These are phyloP conservation scores for Wasmannia auropunctata DNA, from an alignment of 1,140 invertebrate genomes.

Conservation along the genomic window DNA sequence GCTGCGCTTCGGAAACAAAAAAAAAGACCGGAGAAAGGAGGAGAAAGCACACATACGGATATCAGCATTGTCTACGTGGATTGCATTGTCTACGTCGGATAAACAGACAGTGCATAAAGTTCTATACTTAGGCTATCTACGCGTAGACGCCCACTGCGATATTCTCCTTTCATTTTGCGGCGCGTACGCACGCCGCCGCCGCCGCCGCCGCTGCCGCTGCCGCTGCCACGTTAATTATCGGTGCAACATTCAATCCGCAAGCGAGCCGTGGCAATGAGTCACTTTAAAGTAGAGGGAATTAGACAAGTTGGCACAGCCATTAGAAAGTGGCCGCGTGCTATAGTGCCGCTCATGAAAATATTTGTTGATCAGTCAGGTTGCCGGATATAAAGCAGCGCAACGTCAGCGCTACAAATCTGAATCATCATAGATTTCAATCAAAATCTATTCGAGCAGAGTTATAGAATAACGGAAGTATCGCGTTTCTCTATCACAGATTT, in stretches of 20 bases:
- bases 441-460: background rate
- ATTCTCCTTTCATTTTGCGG: conserved; percentile 44
- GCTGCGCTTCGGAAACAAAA: background rate
- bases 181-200: background rate
- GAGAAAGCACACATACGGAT: conserved; percentile 32
- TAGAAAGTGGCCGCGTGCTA: conserved; percentile 40
- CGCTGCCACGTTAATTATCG: conserved; percentile 34
- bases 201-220: too few species aligned
- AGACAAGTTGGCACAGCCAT: conserved; percentile 36
- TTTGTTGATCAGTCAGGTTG: conserved; percentile 34
- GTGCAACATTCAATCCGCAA: conserved; percentile 9
- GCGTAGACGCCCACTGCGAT: conserved; percentile 9
- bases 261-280: conserved; percentile 51
- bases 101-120: background rate
- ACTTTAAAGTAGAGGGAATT: conserved; percentile 48
- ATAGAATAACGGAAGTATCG: background rate
- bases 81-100: conserved; percentile 14
- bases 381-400: conserved; percentile 10
- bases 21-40: conserved; percentile 36
- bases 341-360: conserved; percentile 17
- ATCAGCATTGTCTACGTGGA: conserved; percentile 1
- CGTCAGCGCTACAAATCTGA: background rate
- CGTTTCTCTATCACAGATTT: background rate
- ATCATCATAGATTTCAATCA: conserved; percentile 17
- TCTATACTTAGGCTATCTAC: conserved; percentile 23